phyloP scores from a whole-genome alignment of 2,888 invertebrate genomes.

The Apomyelois bistriatella region DNA sequence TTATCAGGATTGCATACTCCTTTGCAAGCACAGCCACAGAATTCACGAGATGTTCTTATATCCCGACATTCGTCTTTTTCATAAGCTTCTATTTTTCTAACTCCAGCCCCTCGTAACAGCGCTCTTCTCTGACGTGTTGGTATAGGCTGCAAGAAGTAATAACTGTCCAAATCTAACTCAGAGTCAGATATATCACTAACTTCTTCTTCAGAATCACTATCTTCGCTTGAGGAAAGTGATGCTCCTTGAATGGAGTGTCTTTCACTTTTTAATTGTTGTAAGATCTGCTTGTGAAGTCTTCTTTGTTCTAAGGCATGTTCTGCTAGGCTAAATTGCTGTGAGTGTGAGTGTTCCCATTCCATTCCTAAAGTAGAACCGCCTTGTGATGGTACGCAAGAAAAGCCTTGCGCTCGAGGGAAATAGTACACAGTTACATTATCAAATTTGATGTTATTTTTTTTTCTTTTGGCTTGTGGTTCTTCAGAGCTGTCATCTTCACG shows the following conservation, averaged over 20 bases:
- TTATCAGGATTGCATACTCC: conserved; percentile 97
- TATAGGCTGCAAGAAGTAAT: conserved; percentile 95
- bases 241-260: conserved; percentile 78
- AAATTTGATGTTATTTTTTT: conserved; percentile 91
- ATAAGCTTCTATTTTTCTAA: conserved; percentile 93
- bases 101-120: conserved; percentile 93
- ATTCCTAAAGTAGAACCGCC: conserved; percentile 96
- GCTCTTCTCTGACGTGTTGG: conserved; percentile 94
- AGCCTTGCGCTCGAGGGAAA: conserved; percentile 95
- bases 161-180: conserved; percentile 92
- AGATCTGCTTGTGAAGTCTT: conserved; percentile 89
- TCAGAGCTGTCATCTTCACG: conserved; percentile 58
- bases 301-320: conserved; percentile 95
- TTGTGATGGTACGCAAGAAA: conserved; percentile 94
- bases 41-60: conserved; percentile 94
- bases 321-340: conserved; percentile 88
- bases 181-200: conserved; percentile 89
- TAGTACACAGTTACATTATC: conserved; percentile 96
- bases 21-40: conserved; percentile 96
- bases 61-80: conserved; percentile 97
- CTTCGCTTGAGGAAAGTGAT: conserved; percentile 87
- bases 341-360: conserved; percentile 86
- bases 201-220: conserved; percentile 92
- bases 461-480: conserved; percentile 79
- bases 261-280: conserved; percentile 86